Base-by-base conservation (phyloP, 2,888 invertebrate species). In the Melikaiella ostensackeni region DNA sequence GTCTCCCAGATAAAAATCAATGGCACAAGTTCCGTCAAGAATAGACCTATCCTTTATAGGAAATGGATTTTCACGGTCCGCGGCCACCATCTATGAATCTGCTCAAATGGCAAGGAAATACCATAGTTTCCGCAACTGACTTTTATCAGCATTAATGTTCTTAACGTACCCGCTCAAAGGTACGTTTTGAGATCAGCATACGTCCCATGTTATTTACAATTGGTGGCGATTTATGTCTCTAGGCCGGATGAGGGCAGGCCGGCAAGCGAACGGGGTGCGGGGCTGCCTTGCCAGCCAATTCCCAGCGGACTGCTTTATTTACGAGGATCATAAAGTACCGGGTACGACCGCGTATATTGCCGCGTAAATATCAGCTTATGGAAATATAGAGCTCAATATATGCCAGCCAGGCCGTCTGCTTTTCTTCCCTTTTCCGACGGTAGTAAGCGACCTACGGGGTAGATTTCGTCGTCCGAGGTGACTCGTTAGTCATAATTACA, bases 341-440 rank as follows among this genome's bases (percentile, higher is more conserved):
- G 87, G 86, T 87, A 89, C 88, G 89, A 88, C 89, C 88, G 88
- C 89, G 89, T 91, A 91, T 91, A 91, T 91, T 92, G 92, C 92
- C 92, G 91, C 92, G 92, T 92, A 93, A 93, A 93, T 92, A 92
- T 92, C 92, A 92, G 92, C 92, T 93, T 93, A 93, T 93, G 93
- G 92, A 92, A 93, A 93, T 92, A 92, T 92, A 93, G 92, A 91
- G 92, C 92, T 92, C 92, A 92, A 93, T 93, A 92, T 93, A 92
- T 92, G 92, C 91, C 91, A 87, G 86, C 85, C 84, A 80, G 84
- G 59, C 78, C 79, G 77, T 78, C 77, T 75, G 77, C 81, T 79
- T 83, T 83, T 81, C 81, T 81, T 82, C 83, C 81, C 78, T 78
- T 86, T 86, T 83, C 82, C 82, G 74, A 50, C 77, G 75, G 35